These are phyloP conservation scores for Cerastis rubricosa DNA, from an alignment of 2,888 invertebrate species.

Conservation along the genomic window DNA sequence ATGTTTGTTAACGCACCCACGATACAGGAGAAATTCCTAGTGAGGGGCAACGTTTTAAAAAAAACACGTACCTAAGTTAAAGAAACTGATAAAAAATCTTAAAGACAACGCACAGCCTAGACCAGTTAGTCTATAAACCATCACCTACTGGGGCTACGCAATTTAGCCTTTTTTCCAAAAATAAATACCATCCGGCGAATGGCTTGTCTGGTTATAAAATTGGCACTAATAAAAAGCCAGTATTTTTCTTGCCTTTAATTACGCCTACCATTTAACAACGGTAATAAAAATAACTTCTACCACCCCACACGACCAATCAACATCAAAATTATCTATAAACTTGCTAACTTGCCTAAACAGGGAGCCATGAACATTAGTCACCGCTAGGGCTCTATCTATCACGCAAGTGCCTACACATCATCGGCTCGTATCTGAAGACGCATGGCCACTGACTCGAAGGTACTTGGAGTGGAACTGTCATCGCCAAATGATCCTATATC, in stretches of 20 bases:
- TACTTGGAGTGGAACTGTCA: conserved; percentile 49
- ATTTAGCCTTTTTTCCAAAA: neutral
- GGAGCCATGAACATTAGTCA: conserved; percentile 50
- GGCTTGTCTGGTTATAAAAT: neutral
- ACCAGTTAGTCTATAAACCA: neutral
- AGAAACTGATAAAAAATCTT: neutral
- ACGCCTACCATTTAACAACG: neutral
- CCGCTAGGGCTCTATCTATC: conserved; percentile 50
- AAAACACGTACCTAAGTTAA: neutral
- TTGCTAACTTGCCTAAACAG: conserved; percentile 28
- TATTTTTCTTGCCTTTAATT: neutral
- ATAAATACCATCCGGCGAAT: neutral
- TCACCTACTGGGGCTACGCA: neutral
- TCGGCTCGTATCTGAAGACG: conserved; percentile 50
- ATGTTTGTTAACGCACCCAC: no score
- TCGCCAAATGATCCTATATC: conserved; percentile 49
- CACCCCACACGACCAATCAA: conserved; percentile 35
- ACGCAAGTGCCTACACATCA: conserved; percentile 55
- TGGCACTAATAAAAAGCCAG: neutral
- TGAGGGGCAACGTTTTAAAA: no score
- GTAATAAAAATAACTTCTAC: neutral
- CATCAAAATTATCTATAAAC: conserved; percentile 35
- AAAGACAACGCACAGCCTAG: neutral
- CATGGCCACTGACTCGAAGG: conserved; percentile 43
- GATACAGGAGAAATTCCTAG: no score